phyloP scores from a whole-genome alignment of 2,113 vertebrate genomes.

The Ranitomeya imitator region DNA sequence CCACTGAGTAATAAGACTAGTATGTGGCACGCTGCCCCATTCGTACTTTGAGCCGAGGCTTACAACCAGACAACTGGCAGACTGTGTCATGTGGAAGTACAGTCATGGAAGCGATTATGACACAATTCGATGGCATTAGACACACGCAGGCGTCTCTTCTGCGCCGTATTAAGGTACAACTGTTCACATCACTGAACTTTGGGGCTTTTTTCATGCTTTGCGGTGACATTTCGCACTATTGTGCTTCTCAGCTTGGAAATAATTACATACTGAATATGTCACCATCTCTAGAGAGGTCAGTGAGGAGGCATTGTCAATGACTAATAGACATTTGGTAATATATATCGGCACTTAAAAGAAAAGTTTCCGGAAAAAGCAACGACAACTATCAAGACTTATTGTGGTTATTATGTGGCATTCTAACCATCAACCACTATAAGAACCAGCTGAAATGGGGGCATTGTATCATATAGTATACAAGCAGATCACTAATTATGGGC shows the following conservation, averaged over 20 bases:
- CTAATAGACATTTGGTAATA: neutral
- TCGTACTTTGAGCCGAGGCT: neutral
- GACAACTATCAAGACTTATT: neutral
- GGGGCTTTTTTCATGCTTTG: neutral
- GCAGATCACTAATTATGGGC: too few species aligned
- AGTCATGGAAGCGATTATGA: conserved; percentile 6
- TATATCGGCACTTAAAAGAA: neutral
- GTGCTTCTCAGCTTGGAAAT: neutral
- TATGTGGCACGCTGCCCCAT: conserved; percentile 15
- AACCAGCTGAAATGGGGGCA: too few species aligned
- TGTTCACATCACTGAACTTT: neutral
- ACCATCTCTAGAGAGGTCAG: neutral
- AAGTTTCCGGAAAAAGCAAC: neutral
- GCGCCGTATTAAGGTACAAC: neutral
- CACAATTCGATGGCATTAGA: neutral
- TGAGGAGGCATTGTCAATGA: neutral
- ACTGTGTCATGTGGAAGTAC: conserved; percentile 35
- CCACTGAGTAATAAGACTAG: conserved; percentile 4
- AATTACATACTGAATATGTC: neutral
- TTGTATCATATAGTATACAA: too few species aligned
- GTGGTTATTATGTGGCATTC: neutral
- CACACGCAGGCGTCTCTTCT: neutral
- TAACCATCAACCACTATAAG: neutral
- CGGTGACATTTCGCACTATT: neutral
- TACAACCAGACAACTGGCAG: conserved; percentile 34